Evolutionary conservation across 2,797 vertebrate species (phyloP).

Genomic region (Xerus rutilus): DNA sequence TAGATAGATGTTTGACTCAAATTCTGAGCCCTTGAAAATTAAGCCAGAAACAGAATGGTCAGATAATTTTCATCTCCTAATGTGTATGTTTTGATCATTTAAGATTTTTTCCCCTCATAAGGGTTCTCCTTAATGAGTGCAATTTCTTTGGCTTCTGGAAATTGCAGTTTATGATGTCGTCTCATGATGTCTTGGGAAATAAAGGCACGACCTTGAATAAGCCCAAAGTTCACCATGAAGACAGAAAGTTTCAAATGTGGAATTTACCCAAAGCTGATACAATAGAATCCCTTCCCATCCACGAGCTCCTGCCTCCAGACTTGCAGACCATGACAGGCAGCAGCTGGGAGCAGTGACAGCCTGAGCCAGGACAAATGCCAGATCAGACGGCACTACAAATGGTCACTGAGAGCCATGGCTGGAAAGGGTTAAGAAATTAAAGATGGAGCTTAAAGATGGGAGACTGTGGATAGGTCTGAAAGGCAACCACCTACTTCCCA

Average conservation of each 20-base stretch:
- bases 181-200: constrained; percentile 45
- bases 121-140: constrained; percentile 6
- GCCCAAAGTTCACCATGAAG: constrained; percentile 22
- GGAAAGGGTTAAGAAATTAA: constrained; percentile 43
- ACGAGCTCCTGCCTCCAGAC: no score
- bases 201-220: constrained; percentile 24
- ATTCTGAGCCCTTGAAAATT: constrained; percentile 40
- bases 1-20: not conserved
- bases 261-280: not conserved
- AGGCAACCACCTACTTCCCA: not conserved
- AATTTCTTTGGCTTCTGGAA: constrained; percentile 8
- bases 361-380: not conserved
- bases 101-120: not conserved
- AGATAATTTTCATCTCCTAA: constrained; percentile 41
- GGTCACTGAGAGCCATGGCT: not conserved
- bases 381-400: not conserved
- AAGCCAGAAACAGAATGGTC: constrained; percentile 17
- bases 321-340: not conserved
- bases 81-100: constrained; percentile 26
- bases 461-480: not conserved
- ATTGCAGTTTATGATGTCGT: not conserved
- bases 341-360: not conserved
- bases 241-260: constrained; percentile 31
- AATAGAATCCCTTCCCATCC: not conserved
- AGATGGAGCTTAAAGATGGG: not conserved